Evolutionary conservation across 2,113 vertebrate species (phyloP).

Genomic region (Notothenia coriiceps): DNA sequence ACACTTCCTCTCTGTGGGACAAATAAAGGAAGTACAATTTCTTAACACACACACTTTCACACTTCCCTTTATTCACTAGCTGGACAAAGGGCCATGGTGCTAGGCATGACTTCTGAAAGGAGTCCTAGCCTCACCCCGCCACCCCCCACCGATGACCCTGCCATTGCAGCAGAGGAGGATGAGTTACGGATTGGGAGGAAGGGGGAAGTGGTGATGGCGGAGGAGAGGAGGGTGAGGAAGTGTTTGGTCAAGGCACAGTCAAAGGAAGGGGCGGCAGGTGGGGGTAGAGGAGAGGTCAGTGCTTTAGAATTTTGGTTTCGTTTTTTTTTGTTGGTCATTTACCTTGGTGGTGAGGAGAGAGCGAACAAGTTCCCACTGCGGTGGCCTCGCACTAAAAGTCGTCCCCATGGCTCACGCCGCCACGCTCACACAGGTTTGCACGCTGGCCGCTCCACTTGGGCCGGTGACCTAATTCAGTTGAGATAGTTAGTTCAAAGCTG

Average conservation of each 20-base stretch:
- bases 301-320: conserved; percentile 51
- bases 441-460: conserved; percentile 66
- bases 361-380: conserved; percentile 68
- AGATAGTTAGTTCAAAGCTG: conserved; percentile 83
- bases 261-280: conserved; percentile 63
- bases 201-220: conserved; percentile 36
- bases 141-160: conserved; percentile 53
- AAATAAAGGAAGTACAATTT: no score
- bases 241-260: conserved; percentile 76
- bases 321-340: conserved; percentile 57
- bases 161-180: conserved; percentile 52
- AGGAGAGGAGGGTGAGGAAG: conserved; percentile 32
- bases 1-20: no score
- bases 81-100: conserved; percentile 48
- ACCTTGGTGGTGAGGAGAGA: conserved; percentile 77
- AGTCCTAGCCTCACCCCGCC: conserved; percentile 20
- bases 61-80: conserved; percentile 19
- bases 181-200: conserved; percentile 36
- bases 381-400: conserved; percentile 72
- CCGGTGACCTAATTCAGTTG: conserved; percentile 82
- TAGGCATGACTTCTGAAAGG: conserved; percentile 38
- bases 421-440: conserved; percentile 57
- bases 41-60: conserved; percentile 16
- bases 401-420: conserved; percentile 69
- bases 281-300: conserved; percentile 63